These are phyloP conservation scores for Callosobruchus maculatus DNA, from an alignment of 2,888 invertebrate species.

Conservation along the genomic window DNA sequence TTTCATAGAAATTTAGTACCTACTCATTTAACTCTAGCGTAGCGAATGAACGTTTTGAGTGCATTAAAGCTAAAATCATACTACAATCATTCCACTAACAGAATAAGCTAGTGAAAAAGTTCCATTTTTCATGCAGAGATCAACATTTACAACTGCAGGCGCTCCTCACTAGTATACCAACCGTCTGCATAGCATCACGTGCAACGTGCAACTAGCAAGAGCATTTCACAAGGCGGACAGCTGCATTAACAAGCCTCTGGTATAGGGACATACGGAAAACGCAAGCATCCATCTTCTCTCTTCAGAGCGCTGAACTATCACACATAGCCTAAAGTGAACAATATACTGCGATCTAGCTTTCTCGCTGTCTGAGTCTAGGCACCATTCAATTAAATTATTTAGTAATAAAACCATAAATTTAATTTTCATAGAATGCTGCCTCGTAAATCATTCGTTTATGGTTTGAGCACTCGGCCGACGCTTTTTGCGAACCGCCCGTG, in stretches of 20 bases:
- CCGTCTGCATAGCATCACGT: background rate
- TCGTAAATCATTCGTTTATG: slow-evolving; percentile 10
- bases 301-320: background rate
- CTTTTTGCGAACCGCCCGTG: background rate
- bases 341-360: slow-evolving; percentile 1
- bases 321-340: slow-evolving; percentile 8
- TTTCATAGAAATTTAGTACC: no score
- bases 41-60: no score
- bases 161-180: background rate
- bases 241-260: background rate
- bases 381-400: slow-evolving; percentile 10
- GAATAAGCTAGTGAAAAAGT: no score
- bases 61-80: no score
- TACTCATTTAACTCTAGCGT: no score
- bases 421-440: slow-evolving; percentile 7
- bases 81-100: no score
- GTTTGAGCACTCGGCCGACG: background rate
- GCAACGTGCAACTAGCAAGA: background rate
- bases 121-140: background rate
- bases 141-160: background rate
- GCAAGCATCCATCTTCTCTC: background rate
- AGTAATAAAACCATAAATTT: slow-evolving; percentile 8
- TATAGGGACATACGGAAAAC: background rate
- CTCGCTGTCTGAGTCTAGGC: slow-evolving; percentile 2
- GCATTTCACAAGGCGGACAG: background rate